phyloP scores from a whole-genome alignment of 2,797 vertebrate species.

The Bradypodion pumilum region DNA sequence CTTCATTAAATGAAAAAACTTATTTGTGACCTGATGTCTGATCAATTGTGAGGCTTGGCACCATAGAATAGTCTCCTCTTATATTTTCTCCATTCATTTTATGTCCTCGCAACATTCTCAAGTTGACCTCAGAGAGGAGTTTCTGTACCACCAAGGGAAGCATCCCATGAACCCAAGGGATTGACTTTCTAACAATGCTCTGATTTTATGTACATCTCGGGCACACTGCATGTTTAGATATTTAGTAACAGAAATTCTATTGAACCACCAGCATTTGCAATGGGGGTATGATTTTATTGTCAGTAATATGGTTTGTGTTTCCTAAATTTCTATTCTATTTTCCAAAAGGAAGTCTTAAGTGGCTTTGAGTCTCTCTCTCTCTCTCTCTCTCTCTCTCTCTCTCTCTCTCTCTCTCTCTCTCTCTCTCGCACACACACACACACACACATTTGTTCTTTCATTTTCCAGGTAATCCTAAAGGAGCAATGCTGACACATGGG shows the following conservation, averaged over 20 bases:
- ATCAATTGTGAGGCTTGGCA: no score
- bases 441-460: not conserved
- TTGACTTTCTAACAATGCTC: no score
- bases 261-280: not conserved
- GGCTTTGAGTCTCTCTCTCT: no score
- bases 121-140: no score
- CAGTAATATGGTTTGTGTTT: not conserved
- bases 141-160: no score
- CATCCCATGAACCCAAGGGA: no score
- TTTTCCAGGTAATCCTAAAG: slow-evolving; percentile 92
- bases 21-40: not conserved
- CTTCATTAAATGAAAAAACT: not conserved
- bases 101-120: no score
- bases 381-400: no score
- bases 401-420: no score
- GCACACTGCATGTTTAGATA: not conserved
- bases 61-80: no score
- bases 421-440: no score
- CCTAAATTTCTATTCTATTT: not conserved
- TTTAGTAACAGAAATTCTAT: not conserved
- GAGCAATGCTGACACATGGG: slow-evolving; percentile 97
- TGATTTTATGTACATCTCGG: rapidly evolving
- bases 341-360: not conserved
- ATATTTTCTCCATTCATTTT: no score
- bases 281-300: not conserved